Base-by-base conservation (phyloP, 1,140 invertebrate genomes). In the Trachymyrmex cornetzi region DNA sequence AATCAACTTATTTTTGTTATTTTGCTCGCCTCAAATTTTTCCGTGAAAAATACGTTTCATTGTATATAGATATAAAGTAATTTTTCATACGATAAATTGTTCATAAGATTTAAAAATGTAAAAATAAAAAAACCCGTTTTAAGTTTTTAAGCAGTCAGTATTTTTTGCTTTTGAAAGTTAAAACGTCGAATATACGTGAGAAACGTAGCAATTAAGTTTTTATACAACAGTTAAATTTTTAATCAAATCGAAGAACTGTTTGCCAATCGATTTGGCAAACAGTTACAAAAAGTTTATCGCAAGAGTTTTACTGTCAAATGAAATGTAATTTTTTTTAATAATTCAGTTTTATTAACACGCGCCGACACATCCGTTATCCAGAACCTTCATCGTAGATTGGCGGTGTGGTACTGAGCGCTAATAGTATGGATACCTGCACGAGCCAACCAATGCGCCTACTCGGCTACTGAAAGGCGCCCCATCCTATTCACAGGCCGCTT, bases 401-500 rank as follows among this genome's bases (percentile, higher is more conserved):
- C 22, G 48, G 30, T 34, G 24, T 48, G 55, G 12, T n/a, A 22
- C 69, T 12, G 55, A 12, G 22, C 27, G 55, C 57, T 84, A 84
- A 84, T 84, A 74, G 55, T 84, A 84, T 48, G 55, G 38, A 14
- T 59, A 22, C 24, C 38, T 48, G 24, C 24, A 74, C n/a, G 55
- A 19, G 19, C 12, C 69, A 44, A 48, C 22, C 69, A 14, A 61
- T 74, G 55, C 55, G 67, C n/a, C 80, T 61, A 74, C 69, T 82
- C 59, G 30, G 30, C 80, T 75, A 74, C 53, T 82, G 24, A 61
- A 84, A 22, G 22, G 3, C n/a, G 14, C 24, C 38, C 55, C 24
- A 24, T 59, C 53, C 80, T 61, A 75, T 84, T 84, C 80, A 84
- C 55, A 75, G 24, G 80, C 80, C 80, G 69, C 69, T 84, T 84